phyloP scores from a whole-genome alignment of 2,888 invertebrate species.

The Polyommatus iphigenia region DNA sequence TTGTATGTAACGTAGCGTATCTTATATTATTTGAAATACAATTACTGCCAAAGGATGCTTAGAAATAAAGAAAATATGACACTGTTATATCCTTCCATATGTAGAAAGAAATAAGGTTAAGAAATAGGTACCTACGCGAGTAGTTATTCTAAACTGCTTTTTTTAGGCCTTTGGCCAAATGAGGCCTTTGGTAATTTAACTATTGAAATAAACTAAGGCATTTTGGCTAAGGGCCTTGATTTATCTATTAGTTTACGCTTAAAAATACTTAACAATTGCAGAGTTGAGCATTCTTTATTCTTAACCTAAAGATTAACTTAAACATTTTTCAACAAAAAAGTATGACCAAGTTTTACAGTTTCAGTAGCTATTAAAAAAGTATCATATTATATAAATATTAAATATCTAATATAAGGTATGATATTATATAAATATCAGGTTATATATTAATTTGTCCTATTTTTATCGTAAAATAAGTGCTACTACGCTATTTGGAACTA shows the following conservation, averaged over 20 bases:
- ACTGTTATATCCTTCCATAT: too few relatives aligned
- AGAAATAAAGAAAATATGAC: not conserved
- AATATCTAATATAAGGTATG: not conserved
- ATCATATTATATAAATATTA: not conserved
- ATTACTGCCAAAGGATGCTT: not conserved
- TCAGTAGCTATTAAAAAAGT: not conserved
- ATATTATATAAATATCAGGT: not conserved
- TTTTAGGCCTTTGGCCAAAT: not conserved
- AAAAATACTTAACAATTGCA: not conserved
- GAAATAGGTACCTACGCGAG: not conserved
- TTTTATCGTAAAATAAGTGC: not conserved
- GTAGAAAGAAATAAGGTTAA: not conserved
- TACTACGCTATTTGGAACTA: constrained; percentile 3
- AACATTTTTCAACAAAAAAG: not conserved
- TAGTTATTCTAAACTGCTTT: not conserved
- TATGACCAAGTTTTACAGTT: not conserved
- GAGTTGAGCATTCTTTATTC: not conserved
- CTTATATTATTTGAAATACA: not conserved
- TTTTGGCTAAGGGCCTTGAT: not conserved
- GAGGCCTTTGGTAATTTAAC: not conserved
- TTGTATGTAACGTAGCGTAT: too few relatives aligned
- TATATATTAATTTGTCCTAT: not conserved
- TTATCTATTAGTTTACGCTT: not conserved
- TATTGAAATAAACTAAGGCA: not conserved
- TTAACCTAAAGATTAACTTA: not conserved